phyloP scores from a whole-genome alignment of 2,888 invertebrate species.

The Pyrgus malvae region DNA sequence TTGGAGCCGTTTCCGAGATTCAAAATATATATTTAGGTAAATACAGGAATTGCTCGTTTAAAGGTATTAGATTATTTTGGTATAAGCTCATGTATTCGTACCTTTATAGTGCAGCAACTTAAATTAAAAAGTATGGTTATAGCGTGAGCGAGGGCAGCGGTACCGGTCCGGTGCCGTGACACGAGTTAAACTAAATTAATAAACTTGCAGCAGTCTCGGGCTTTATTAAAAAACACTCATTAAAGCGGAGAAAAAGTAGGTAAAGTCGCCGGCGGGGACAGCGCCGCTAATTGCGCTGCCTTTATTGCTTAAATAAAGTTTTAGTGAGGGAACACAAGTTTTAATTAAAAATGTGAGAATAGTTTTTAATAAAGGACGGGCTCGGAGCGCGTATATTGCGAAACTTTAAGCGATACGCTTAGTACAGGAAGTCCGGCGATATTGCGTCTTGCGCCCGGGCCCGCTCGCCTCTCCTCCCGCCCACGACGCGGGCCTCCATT shows the following conservation, averaged over 20 bases:
- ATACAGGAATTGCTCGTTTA: too few relatives aligned
- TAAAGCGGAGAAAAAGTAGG: slow-evolving; percentile 80
- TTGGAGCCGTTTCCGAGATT: too few relatives aligned
- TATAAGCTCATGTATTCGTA: too few relatives aligned
- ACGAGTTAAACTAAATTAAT: slow-evolving; percentile 80
- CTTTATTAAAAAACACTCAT: slow-evolving; percentile 82
- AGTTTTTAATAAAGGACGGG: slow-evolving; percentile 81
- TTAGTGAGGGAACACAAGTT: slow-evolving; percentile 81
- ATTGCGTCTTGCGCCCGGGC: slow-evolving; percentile 52
- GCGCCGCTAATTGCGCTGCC: slow-evolving; percentile 80
- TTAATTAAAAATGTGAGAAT: slow-evolving; percentile 82
- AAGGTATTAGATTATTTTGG: too few relatives aligned
- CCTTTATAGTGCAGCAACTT: slow-evolving; percentile 44
- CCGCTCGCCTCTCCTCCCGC: slow-evolving; percentile 34
- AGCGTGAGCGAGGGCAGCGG: slow-evolving; percentile 45
- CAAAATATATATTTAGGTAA: too few relatives aligned
- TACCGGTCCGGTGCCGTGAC: slow-evolving; percentile 59
- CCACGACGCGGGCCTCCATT: slow-evolving; percentile 22
- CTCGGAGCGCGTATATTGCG: slow-evolving; percentile 78
- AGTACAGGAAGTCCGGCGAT: slow-evolving; percentile 74
- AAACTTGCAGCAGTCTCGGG: slow-evolving; percentile 76
- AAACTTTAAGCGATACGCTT: slow-evolving; percentile 80
- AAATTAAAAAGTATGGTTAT: slow-evolving; percentile 62
- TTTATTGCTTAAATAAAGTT: slow-evolving; percentile 83
- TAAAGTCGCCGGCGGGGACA: slow-evolving; percentile 81